These are phyloP conservation scores for Xylocopa sonorina DNA, from an alignment of 1,140 invertebrate species.

Conservation along the genomic window DNA sequence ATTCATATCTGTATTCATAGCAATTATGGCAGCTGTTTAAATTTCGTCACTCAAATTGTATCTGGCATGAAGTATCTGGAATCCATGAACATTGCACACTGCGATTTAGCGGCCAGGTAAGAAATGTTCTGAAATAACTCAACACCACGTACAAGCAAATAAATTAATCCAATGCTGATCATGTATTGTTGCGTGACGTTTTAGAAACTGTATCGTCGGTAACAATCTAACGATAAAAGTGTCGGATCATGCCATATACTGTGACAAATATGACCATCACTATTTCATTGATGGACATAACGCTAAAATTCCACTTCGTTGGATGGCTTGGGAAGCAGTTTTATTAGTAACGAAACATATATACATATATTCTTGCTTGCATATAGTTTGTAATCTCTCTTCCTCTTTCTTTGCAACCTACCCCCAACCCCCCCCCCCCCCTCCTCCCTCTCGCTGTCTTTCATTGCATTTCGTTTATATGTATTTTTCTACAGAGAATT, in stretches of 20 bases:
- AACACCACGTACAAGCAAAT: not conserved
- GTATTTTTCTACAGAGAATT: no score
- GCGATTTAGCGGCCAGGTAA: constrained; percentile 90
- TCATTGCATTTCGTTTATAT: not conserved
- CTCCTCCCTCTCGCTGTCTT: no score
- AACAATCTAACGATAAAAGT: constrained; percentile 92
- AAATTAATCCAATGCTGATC: not conserved
- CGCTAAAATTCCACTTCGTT: constrained; percentile 90
- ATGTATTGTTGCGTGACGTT: constrained; percentile 51
- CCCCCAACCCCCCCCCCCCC: no score
- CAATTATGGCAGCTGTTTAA: constrained; percentile 89
- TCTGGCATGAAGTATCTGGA: constrained; percentile 94
- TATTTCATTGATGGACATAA: constrained; percentile 93
- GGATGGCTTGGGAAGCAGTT: constrained; percentile 94
- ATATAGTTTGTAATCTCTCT: no score
- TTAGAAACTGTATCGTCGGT: constrained; percentile 92
- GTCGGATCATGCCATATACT: constrained; percentile 95
- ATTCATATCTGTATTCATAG: constrained; percentile 75
- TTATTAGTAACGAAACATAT: constrained; percentile 85
- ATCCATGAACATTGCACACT: constrained; percentile 88
- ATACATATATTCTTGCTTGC: no score
- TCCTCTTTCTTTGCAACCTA: no score
- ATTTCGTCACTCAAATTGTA: constrained; percentile 92
- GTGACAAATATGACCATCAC: constrained; percentile 90
- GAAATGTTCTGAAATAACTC: not conserved